Percentiles rank a stretch among this genome's conserved stretches.
phyloP scores from a whole-genome alignment of 2,888 invertebrate species.

The Lasioglossum villosulum region DNA sequence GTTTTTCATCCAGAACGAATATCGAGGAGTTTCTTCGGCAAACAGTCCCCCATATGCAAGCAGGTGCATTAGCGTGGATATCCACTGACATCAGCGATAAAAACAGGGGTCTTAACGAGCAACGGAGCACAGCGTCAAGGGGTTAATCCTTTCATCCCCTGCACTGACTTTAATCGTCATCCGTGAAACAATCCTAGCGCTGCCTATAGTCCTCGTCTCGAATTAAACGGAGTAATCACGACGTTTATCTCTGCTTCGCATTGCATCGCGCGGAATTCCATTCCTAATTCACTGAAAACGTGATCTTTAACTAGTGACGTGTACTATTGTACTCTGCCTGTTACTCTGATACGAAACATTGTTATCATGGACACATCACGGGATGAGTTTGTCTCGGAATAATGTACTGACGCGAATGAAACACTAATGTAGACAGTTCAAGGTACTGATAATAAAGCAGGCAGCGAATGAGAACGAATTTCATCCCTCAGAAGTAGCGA shows the following conservation, averaged over 20 bases:
- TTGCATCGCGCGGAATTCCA: background rate
- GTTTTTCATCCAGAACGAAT: background rate
- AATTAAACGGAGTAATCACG: background rate
- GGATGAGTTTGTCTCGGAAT: background rate
- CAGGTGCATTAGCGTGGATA: background rate
- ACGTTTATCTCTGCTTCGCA: background rate
- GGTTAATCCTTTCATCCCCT: conserved; percentile 7
- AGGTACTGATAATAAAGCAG: background rate
- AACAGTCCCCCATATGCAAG: background rate
- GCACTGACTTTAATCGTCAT: background rate
- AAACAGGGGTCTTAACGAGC: background rate
- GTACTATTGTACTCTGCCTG: background rate
- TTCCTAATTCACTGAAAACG: background rate
- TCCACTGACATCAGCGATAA: background rate
- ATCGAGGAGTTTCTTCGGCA: background rate
- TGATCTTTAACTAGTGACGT: background rate
- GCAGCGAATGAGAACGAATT: background rate
- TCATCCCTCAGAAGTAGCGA: background rate
- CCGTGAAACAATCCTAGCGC: background rate
- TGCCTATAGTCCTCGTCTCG: background rate
- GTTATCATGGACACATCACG: background rate
- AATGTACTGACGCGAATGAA: background rate
- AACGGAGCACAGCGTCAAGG: background rate
- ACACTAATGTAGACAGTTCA: background rate
- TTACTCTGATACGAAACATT: background rate